phyloP scores from a whole-genome alignment of 2,888 invertebrate genomes.

The Nymphalis polychloros region DNA sequence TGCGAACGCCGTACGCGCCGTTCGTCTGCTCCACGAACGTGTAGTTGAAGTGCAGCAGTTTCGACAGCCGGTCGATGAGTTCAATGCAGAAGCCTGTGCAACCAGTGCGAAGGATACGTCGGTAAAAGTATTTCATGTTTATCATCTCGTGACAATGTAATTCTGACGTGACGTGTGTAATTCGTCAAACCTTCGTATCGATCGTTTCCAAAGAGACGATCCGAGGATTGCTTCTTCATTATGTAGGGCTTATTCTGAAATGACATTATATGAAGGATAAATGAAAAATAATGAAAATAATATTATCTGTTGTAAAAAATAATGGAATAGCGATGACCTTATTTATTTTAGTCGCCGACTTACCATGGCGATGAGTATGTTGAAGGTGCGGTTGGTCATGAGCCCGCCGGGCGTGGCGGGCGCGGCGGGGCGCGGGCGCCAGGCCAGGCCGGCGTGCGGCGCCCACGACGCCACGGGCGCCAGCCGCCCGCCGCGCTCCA shows the following conservation, averaged over 20 bases:
- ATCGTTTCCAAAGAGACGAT: constrained; percentile 87
- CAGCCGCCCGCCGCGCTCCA: constrained; percentile 60
- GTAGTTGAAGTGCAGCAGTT: constrained; percentile 89
- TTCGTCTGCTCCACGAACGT: constrained; percentile 88
- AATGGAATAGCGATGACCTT: too few species aligned
- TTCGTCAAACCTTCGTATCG: constrained; percentile 85
- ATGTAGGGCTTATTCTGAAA: constrained; percentile 92
- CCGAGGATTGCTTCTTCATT: constrained; percentile 88
- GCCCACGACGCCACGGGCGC: constrained; percentile 56
- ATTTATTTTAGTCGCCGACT: not conserved
- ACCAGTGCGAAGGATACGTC: not conserved
- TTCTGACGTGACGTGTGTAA: too few species aligned
- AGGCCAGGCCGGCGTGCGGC: constrained; percentile 52
- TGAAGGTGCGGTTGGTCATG: constrained; percentile 72
- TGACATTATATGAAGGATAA: not conserved
- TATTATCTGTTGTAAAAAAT: too few species aligned
- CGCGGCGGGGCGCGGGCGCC: constrained; percentile 52
- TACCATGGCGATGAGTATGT: constrained; percentile 63
- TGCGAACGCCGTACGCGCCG: constrained; percentile 85
- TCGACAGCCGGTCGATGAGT: constrained; percentile 88
- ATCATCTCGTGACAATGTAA: too few species aligned
- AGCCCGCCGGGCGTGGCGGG: constrained; percentile 54
- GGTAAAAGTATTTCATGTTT: too few species aligned
- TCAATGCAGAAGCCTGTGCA: constrained; percentile 93
- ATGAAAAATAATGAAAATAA: not conserved